Percentiles rank a stretch among this genome's conserved stretches.
phyloP scores from a whole-genome alignment of 2,113 vertebrate species.

The Nettapus auritus region DNA sequence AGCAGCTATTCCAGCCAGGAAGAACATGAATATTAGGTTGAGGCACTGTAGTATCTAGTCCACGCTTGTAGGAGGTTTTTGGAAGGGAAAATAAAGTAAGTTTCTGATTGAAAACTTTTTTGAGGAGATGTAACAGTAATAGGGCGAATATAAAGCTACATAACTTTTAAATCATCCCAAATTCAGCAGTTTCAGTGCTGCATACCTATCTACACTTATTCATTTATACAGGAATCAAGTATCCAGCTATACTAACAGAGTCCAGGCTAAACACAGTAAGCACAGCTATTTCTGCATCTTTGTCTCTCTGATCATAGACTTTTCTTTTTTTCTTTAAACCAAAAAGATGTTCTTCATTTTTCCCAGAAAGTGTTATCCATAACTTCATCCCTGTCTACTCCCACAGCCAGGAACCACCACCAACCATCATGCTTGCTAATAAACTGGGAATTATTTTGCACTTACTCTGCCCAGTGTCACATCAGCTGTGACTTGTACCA shows the following conservation, averaged over 20 bases:
- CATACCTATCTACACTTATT: background rate
- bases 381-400: background rate
- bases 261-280: background rate
- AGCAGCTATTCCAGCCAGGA: background rate
- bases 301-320: background rate
- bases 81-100: background rate
- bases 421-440: background rate
- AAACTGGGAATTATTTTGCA: background rate
- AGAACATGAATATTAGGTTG: background rate
- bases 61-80: rapidly evolving
- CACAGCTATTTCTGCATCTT: background rate
- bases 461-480: background rate
- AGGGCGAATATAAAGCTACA: background rate
- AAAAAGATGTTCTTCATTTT: background rate
- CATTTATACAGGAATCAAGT: background rate
- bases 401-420: rapidly evolving
- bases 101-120: background rate
- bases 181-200: background rate
- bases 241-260: background rate
- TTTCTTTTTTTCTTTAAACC: background rate
- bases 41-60: background rate
- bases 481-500: background rate
- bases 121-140: background rate
- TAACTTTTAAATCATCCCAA: background rate
- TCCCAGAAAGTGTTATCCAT: background rate